Evolutionary conservation across 2,888 invertebrate species (phyloP).

Genomic region (Amaurobius ferox): DNA sequence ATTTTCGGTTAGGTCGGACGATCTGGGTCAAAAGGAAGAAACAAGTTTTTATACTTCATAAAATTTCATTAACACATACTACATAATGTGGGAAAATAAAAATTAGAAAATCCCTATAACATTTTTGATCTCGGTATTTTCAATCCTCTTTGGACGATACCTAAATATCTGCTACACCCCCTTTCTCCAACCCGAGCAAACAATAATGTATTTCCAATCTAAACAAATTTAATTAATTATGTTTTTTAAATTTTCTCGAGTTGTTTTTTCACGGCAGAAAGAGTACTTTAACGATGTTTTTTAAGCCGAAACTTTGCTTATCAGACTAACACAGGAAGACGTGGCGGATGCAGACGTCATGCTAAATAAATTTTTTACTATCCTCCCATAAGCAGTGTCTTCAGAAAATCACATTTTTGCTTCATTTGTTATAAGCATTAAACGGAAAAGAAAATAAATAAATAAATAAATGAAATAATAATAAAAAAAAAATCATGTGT

Average conservation of each 20-base stretch:
- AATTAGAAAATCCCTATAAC: no score
- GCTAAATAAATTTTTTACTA: slow-evolving; percentile 70
- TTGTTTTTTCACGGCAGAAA: background rate
- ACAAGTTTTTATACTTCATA: no score
- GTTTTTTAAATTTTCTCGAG: slow-evolving; percentile 20
- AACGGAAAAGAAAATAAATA: slow-evolving; percentile 11
- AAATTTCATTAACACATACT: no score
- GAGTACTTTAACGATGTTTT: slow-evolving; percentile 63
- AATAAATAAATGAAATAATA: no score
- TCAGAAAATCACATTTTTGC: slow-evolving; percentile 51
- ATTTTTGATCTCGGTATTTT: no score
- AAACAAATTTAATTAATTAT: slow-evolving; percentile 72
- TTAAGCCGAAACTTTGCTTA: slow-evolving; percentile 67
- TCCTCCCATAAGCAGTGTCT: slow-evolving; percentile 57
- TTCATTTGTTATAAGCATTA: slow-evolving; percentile 68
- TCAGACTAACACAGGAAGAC: slow-evolving; percentile 60
- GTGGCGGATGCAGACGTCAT: slow-evolving; percentile 41
- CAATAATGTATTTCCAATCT: slow-evolving; percentile 42
- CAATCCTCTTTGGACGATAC: no score
- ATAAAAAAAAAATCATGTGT: no score
- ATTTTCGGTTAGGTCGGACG: no score
- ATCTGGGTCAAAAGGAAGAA: no score
- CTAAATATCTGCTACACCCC: no score
- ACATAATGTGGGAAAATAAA: no score
- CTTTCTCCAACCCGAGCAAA: background rate